Conservation (phyloP, 2,113 vertebrate species). For the Accipiter cooperii region DNA sequence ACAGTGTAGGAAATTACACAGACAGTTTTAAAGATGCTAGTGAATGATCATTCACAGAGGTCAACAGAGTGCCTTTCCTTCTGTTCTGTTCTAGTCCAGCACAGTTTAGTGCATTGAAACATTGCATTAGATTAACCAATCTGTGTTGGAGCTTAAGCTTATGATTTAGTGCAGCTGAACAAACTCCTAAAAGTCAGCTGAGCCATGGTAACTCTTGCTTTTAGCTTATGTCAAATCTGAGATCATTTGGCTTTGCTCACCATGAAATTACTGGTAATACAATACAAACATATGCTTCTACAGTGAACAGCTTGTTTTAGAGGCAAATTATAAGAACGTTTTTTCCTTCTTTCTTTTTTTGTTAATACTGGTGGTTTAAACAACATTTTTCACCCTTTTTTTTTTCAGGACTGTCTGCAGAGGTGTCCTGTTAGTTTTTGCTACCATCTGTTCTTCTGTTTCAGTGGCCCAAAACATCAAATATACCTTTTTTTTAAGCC, state of each 20-base stretch:
- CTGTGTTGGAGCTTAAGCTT: not conserved
- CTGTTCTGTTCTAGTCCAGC: not conserved
- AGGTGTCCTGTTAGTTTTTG: not conserved
- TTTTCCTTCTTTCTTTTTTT: not conserved
- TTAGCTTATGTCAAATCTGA: not conserved
- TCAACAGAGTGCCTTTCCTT: not conserved
- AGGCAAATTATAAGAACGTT: not conserved
- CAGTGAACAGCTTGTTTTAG: not conserved
- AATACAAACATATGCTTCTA: not conserved
- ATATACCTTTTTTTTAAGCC: not conserved
- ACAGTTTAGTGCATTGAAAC: not conserved
- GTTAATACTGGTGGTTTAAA: not conserved
- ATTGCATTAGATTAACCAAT: not conserved
- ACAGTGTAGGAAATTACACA: not conserved
- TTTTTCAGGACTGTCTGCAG: not conserved
- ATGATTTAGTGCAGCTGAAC: not conserved
- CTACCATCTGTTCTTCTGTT: constrained; percentile 28
- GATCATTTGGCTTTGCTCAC: not conserved
- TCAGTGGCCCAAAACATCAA: not conserved
- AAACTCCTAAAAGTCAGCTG: not conserved
- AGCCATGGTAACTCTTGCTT: not conserved
- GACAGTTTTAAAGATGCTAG: not conserved
- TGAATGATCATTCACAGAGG: not conserved
- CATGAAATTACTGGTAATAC: not conserved
- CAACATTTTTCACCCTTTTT: not conserved